Evolutionary conservation across 2,888 invertebrate species (phyloP).

Genomic region (Melanotus villosus): DNA sequence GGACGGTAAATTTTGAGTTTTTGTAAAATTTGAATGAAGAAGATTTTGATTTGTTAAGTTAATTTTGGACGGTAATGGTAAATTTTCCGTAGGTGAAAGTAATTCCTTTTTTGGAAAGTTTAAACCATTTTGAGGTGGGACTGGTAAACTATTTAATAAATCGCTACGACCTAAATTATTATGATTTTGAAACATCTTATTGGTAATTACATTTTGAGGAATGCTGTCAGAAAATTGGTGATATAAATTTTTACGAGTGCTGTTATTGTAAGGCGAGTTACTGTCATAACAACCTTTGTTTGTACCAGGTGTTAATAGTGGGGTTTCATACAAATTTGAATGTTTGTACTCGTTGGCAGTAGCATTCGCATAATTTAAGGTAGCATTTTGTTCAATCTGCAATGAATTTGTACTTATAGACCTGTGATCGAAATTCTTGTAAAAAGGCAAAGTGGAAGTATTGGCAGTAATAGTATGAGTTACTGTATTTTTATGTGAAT

Average conservation of each 20-base stretch:
- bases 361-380: slow-evolving; percentile 11
- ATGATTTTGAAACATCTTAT: background rate
- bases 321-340: background rate
- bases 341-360: slow-evolving; percentile 23
- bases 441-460: slow-evolving; percentile 1
- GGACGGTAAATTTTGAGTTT: slow-evolving; percentile 30
- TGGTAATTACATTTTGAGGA: background rate
- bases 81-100: background rate
- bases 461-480: slow-evolving; percentile 8
- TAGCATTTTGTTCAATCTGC: slow-evolving; percentile 38
- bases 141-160: background rate
- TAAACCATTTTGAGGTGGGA: background rate
- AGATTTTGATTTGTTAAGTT: background rate
- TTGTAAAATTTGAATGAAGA: background rate
- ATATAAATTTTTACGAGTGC: background rate
- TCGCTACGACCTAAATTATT: background rate
- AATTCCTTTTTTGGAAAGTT: background rate
- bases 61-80: background rate
- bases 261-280: background rate
- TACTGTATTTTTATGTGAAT: slow-evolving; percentile 3
- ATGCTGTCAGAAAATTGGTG: background rate
- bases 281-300: background rate
- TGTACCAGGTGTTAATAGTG: background rate
- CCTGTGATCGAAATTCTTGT: background rate
- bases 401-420: slow-evolving; percentile 5